These are phyloP conservation scores for Cochlearius cochlearius DNA, from an alignment of 2,113 vertebrate species.

Conservation along the genomic window DNA sequence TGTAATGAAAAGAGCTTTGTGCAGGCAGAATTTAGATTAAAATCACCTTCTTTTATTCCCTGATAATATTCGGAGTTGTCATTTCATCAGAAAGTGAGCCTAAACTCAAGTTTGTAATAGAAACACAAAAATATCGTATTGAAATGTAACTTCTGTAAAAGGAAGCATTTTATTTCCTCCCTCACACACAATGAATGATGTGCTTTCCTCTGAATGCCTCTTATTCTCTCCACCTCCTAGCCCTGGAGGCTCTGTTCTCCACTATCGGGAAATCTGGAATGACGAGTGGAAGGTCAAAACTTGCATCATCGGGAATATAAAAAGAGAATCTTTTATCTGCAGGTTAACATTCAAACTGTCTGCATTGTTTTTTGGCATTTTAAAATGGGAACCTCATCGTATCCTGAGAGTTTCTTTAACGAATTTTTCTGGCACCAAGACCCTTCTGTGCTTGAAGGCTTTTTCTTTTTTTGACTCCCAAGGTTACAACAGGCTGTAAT, in stretches of 20 bases:
- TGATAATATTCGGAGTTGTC: neutral
- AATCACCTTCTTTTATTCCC: neutral
- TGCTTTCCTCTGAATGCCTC: neutral
- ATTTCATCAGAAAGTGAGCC: neutral
- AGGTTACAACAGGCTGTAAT: neutral
- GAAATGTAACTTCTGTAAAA: neutral
- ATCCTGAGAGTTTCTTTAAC: neutral
- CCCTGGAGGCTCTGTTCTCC: neutral
- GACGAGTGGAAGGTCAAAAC: neutral
- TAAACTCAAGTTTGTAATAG: neutral
- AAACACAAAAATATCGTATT: neutral
- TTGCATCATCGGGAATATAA: neutral
- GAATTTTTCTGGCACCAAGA: neutral
- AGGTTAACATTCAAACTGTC: neutral
- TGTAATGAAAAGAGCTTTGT: neutral
- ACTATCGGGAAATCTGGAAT: neutral
- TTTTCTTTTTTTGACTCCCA: neutral
- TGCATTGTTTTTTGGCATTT: neutral
- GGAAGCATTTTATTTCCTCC: neutral
- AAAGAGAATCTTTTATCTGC: neutral
- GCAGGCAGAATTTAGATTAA: neutral
- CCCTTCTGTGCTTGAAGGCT: neutral
- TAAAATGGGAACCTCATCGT: neutral
- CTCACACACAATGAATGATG: neutral
- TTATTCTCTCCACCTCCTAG: neutral